Percentiles rank a stretch among this genome's conserved stretches.
These are phyloP conservation scores for Lycopodina hypogea DNA, from an alignment of 37 sponge, comb jelly and placozoan species.

Conservation along the genomic window DNA sequence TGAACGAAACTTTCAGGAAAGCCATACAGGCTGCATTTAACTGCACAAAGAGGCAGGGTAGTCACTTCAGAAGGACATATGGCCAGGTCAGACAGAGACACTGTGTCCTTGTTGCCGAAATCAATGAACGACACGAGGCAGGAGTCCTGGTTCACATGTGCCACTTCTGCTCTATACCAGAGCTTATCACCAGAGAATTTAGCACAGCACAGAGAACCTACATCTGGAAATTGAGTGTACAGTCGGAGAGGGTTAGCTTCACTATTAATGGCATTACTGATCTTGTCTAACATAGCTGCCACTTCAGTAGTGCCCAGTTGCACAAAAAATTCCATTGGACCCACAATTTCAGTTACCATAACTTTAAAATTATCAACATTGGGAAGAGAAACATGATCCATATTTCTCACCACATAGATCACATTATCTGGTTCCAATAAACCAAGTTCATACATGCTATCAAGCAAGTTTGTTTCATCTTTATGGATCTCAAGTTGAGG, in stretches of 20 bases:
- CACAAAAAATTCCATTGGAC: conserved; percentile 13
- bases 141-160: neutral
- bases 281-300: neutral
- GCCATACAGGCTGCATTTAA: conserved; percentile 22
- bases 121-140: conserved; percentile 50
- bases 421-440: too few relatives aligned
- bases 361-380: neutral
- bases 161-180: conserved; percentile 58
- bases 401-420: too few relatives aligned
- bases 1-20: neutral
- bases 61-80: conserved; percentile 23
- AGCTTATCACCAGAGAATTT: conserved; percentile 54
- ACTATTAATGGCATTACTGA: neutral
- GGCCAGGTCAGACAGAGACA: conserved; percentile 16
- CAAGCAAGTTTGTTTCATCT: neutral
- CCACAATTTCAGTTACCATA: conserved; percentile 31
- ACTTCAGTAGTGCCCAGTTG: conserved; percentile 19
- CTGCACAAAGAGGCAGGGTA: conserved; percentile 13
- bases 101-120: conserved; percentile 60
- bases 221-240: neutral
- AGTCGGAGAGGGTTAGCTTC: neutral
- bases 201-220: conserved; percentile 44
- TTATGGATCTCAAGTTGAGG: too few relatives aligned
- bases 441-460: too few relatives aligned
- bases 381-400: neutral